Base-by-base conservation (phyloP, 2,888 invertebrate species). In the Scaptomyza cyrtandrae region DNA sequence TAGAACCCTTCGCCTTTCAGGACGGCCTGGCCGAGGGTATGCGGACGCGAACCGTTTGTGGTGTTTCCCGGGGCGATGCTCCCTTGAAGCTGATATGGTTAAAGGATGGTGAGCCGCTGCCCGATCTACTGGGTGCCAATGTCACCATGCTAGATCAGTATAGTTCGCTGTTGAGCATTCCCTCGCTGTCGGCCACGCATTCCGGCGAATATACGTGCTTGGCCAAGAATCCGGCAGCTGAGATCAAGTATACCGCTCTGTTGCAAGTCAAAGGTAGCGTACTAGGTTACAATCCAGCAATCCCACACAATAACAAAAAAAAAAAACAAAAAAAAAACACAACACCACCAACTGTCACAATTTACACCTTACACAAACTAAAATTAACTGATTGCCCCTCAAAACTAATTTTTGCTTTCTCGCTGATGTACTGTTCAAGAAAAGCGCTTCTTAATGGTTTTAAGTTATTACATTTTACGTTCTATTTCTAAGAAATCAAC, bases 1-100 rank as follows among this genome's bases (percentile, higher is more conserved):
- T 96, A 94, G 95, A 95, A 94, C 95, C 96, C 93, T 96, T 96
- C 94, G 94, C 94, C 93, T 96, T 96, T 94, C 95, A 95, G 95
- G 96, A 95, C 93, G 95, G 95, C 92, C 94, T 96, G 92, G 95
- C 95, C 92, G 95, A 96, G 93, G 95, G 95, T 93, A 95, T 95
- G 95, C 94, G 96, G 92, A 96, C 96, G 85, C 94, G 96, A 92
- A 95, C 95, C 91, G 95, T 96, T 91, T 96, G 96, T 93, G 95
- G 96, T 91, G 95, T 96, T 90, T 95, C 95, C 92, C 94, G 95
- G 90, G 96, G 97, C 88, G 97, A 97, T 93, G 94, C 95, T 88
- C 97, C 97, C 80, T 93, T 97, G 80, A 94, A 94, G 91, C 95
- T 97, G 92, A 94, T 94, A 92, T 97, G 96, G 96, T 94, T 95